Percentiles rank a stretch among this genome's conserved stretches.
Evolutionary conservation across 2,888 invertebrate genomes (phyloP).

Genomic region (Lagria hirta): DNA sequence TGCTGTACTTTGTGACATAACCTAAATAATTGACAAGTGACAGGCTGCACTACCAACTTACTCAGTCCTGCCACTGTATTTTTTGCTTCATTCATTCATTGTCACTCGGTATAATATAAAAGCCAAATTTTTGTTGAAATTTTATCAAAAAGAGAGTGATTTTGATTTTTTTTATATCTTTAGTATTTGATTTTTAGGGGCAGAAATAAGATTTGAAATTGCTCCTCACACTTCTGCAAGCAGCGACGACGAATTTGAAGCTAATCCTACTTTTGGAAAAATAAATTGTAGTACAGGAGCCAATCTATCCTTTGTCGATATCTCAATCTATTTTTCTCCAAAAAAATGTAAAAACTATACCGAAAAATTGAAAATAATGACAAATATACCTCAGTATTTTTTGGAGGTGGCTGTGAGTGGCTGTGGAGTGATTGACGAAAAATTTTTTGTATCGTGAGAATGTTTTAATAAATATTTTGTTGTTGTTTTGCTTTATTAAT

Average conservation of each 20-base stretch:
- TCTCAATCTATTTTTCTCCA: conserved; percentile 41
- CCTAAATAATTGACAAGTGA: no score
- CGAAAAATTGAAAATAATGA: conserved; percentile 37
- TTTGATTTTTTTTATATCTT: neutral
- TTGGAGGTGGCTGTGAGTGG: conserved; percentile 40
- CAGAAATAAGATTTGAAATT: conserved; percentile 33
- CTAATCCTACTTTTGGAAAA: conserved; percentile 35
- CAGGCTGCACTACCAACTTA: no score
- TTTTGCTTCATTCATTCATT: no score
- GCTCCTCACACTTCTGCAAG: conserved; percentile 32
- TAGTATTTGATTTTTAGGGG: conserved; percentile 30
- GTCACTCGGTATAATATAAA: no score
- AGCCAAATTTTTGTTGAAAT: no score
- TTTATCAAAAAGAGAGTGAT: neutral
- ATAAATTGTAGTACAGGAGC: conserved; percentile 35
- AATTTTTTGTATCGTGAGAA: conserved; percentile 37
- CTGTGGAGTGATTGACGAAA: conserved; percentile 38
- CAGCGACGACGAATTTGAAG: conserved; percentile 31
- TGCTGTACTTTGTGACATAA: no score
- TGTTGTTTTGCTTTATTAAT: neutral
- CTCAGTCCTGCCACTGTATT: no score
- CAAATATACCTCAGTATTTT: conserved; percentile 40
- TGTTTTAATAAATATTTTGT: no score
- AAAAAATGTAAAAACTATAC: conserved; percentile 35
- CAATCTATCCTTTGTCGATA: conserved; percentile 34